Evolutionary conservation across 2,888 invertebrate species (phyloP).

Genomic region (Phengaris alcon): DNA sequence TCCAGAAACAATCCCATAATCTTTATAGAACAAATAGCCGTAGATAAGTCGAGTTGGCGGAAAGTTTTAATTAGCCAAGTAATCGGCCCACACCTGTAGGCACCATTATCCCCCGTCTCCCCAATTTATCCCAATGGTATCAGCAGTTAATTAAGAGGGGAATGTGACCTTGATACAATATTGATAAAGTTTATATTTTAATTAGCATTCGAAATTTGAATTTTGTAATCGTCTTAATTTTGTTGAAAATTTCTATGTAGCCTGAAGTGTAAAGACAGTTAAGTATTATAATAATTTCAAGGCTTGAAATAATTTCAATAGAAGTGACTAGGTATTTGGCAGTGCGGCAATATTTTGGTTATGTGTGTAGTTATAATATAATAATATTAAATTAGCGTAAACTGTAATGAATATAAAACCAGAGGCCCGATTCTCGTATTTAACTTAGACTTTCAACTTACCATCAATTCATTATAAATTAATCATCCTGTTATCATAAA

Average conservation of each 20-base stretch:
- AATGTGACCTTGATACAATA: slow-evolving; percentile 31
- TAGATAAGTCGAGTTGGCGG: slow-evolving; percentile 41
- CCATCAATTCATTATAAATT: too few species aligned
- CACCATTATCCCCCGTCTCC: slow-evolving; percentile 39
- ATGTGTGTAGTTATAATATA: too few species aligned
- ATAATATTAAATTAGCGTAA: too few species aligned
- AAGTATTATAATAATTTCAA: too few species aligned
- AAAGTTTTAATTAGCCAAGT: slow-evolving; percentile 49
- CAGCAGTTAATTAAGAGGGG: slow-evolving; percentile 39
- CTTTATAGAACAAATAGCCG: slow-evolving; percentile 35
- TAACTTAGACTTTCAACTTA: too few species aligned
- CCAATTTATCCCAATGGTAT: slow-evolving; percentile 42
- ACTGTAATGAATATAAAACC: too few species aligned
- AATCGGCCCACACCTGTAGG: slow-evolving; percentile 44
- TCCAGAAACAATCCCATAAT: slow-evolving; percentile 34
- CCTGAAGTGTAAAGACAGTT: not conserved
- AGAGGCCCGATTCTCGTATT: too few species aligned
- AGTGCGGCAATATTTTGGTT: too few species aligned
- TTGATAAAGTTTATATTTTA: slow-evolving; percentile 27
- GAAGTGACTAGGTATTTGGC: too few species aligned
- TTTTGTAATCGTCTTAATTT: not conserved
- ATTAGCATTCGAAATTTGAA: slow-evolving; percentile 13
- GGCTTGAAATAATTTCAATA: too few species aligned
- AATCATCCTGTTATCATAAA: too few species aligned
- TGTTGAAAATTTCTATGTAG: not conserved